Evolutionary conservation across 2,797 vertebrate genomes (phyloP), one percentile per base, ranked within the genome.

Genomic region (Enteromius paludinosus): DNA sequence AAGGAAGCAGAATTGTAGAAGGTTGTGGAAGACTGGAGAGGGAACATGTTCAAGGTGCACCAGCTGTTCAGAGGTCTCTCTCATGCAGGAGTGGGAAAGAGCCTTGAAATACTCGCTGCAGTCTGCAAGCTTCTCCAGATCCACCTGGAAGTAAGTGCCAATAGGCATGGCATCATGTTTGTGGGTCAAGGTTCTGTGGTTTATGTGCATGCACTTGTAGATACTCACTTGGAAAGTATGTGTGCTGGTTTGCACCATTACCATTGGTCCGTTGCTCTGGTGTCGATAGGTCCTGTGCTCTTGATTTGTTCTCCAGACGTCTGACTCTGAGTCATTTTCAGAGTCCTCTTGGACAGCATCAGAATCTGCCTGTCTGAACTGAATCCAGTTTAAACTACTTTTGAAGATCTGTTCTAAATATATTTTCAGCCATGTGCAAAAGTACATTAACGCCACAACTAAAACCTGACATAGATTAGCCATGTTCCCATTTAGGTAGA

Each of bases 41-140:
- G 94, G 88, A 30, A 96, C 87, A 1, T 94, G 92, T 20, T 91
- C 88, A 78, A 96, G 88, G 17, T 87, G 81, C 83, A 96, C 88
- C 41, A 91, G 83, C 28, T 85, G 86, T 72, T 93, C 93, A 2
- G 86, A 85, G 0, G 89, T 93, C 87, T 96, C 95, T 84, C 89
- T 94, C 95, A 95, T 96, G 52, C 85, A 88, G 65, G 94, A 96
- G 66, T 90, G 91, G 23, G 91, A 94, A 86, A 96, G 89, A 38
- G 93, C 95, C 76, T 88, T 81, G 83, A 95, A 95, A 79, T 95
- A 96, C 28, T 93, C 92, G 1, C 95, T 95, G 82, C 87, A 92
- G 43, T 90, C 87, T 0, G 91, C 92, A 74, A 96, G 92, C 68
- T 81, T 90, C 30, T 81, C 79, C 25, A 95, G 85, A 65, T 94